These are phyloP conservation scores for Crotalus viridis DNA, from an alignment of 2,113 vertebrate genomes.

Conservation along the genomic window DNA sequence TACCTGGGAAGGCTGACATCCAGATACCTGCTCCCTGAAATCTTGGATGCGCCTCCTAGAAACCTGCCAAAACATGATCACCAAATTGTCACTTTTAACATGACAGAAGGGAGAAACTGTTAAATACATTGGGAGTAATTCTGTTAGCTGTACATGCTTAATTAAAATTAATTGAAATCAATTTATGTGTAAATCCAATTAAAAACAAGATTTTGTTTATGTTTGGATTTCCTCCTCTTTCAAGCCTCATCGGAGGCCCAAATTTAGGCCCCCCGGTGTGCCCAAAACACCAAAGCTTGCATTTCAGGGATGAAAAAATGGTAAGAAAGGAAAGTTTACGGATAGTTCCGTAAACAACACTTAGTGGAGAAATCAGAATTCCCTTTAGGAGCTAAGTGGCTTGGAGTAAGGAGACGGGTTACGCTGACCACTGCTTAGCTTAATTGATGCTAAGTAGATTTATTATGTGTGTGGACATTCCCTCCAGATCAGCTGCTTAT, in stretches of 20 bases:
- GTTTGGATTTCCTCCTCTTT: not conserved
- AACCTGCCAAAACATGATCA: not conserved
- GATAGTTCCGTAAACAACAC: not conserved
- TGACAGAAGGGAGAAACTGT: not conserved
- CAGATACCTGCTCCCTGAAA: not conserved
- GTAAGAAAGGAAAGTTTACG: not conserved
- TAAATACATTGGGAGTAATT: not conserved
- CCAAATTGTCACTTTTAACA: not conserved
- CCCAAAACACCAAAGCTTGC: not conserved
- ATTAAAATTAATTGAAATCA: not conserved
- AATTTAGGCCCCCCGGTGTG: not conserved
- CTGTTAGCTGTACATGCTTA: not conserved
- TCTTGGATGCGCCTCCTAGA: not conserved
- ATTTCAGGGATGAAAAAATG: not conserved
- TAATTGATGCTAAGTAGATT: constrained; percentile 69
- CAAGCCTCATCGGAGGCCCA: not conserved
- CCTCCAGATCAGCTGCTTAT: constrained; percentile 54
- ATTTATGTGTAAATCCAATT: not conserved
- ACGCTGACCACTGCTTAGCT: constrained; percentile 57
- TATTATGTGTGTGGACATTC: constrained; percentile 35
- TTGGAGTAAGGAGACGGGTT: constrained; percentile 10
- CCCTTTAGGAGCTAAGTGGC: constrained; percentile 13
- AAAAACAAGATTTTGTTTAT: not conserved
- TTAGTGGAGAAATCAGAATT: constrained; percentile 53
- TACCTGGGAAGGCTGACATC: not conserved